Base-by-base conservation (phyloP, 2,797 vertebrate genomes). In the Eulemur coronatus region DNA sequence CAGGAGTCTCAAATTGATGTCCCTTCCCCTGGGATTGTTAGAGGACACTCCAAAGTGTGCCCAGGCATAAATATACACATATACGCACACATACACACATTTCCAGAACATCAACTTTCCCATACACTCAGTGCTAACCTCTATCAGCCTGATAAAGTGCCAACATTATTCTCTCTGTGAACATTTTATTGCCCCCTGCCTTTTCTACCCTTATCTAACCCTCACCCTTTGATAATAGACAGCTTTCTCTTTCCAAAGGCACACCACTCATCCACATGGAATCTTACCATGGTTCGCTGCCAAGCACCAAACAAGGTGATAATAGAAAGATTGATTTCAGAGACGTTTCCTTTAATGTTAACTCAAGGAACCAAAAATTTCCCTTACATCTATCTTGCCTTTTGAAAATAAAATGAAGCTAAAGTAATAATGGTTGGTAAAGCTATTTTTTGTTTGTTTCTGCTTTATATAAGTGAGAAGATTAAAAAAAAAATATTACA, bases 21-120 rank as follows among this genome's bases (percentile, higher is more conserved):
- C 30, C 7, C 20, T 46, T 15, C 0, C 18, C 5, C 11, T 38
- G 6, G 5, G 26, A 63, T 50, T 20, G 0, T 70, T 17, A 1
- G 18, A 84, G 65, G 18, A 55, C 20, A 4, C 33, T 73, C 1
- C 41, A 59, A 84, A 84, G 4, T 12, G 9, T 24, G 55, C 5
- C 17, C 5, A 35, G 7, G 0, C 12, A 41, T 22, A 91, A 61
- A 87, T 41, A 59, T 2, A 48, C 1, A 52, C 7, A 30, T 1
- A 79, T 8, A 52, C 3, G 55, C 24, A 38, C 48, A 86, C 59
- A 79, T 4, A 73, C 8, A 73, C 55, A 33, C 17, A 33, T 4
- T 79, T 63, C 30, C 30, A 69, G 33, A 87, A 12, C 28, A 35
- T 28, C 38, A 46, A 3, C 24, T 75, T 92, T 73, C 33, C 65